phyloP scores from a whole-genome alignment of 2,797 vertebrate species.

The Amblyraja radiata region DNA sequence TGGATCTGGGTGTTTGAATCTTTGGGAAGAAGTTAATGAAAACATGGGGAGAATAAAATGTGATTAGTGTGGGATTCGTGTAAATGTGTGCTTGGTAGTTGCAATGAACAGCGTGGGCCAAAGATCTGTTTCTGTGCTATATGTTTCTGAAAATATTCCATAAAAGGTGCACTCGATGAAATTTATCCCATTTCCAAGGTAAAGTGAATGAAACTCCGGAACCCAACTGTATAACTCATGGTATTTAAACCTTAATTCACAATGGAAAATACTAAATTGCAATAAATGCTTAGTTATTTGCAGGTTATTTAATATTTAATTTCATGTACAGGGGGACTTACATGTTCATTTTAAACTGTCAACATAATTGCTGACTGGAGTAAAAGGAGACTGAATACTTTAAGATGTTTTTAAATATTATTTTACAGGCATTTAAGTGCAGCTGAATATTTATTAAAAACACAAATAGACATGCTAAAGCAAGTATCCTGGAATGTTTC shows the following conservation, averaged over 20 bases:
- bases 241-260: not conserved
- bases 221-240: not conserved
- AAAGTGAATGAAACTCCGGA: not conserved
- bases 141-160: not conserved
- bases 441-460: not conserved
- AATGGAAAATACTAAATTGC: not conserved
- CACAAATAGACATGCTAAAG: too few species aligned
- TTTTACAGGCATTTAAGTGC: not conserved
- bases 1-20: too few species aligned
- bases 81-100: too few species aligned
- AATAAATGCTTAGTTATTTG: not conserved
- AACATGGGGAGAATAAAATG: too few species aligned
- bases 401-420: not conserved
- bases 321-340: not conserved
- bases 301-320: too few species aligned
- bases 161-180: not conserved
- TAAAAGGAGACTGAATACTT: not conserved
- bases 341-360: not conserved
- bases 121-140: too few species aligned
- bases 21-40: too few species aligned
- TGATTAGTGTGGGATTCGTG: too few species aligned
- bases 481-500: not conserved
- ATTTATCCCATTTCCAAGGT: not conserved
- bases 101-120: too few species aligned
- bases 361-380: not conserved